Base-by-base conservation (phyloP, 2,113 vertebrate genomes). In the Apodemus sylvaticus region DNA sequence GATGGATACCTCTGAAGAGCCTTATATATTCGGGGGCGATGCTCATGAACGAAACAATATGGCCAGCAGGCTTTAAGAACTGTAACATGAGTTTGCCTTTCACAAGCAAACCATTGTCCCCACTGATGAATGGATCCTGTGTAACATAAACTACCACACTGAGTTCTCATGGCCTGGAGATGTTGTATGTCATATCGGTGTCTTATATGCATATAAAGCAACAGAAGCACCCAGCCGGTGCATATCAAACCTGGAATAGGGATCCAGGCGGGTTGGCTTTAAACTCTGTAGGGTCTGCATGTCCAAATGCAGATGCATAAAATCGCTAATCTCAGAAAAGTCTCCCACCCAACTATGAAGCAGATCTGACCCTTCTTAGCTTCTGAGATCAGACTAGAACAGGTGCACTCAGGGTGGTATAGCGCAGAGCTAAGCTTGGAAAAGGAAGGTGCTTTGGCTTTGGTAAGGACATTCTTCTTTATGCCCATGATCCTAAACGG, bases 361-460 rank as follows among this genome's bases (percentile, higher is more conserved):
- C 82, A 31, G 29, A 85, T 58, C 39, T 45, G 39, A 31, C 26
- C 58, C 82, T 60, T 10, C n/a, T 85, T 34, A 85, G 58, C 36
- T 64, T 45, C 39, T 0, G 8, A 45, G 42, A 42, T 85, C 58
- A 64, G n/a, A 45, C 58, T 19, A 5, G 39, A 85, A 11, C 55
- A 42, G 60, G 39, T 31, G 7, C 26, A 31, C 58, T 31, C 58
- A 5, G 81, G 81, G 39, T 45, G 58, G 39, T 11, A 62, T 9
- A 7, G 55, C 39, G 81, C 58, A 83, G 81, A 83, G 24, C 58
- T 31, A 19, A 31, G 82, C 77, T 91, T 64, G 4, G 73, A 74
- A 87, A 94, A 79, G 34, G 51, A 7, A 78, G 91, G n/a, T n/a
- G 29, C 58, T 74, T 70, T 91, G 87, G 26, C 58, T 86, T 70